Evolutionary conservation across 2,797 vertebrate species (phyloP).

Genomic region (Crypturellus tataupa): DNA sequence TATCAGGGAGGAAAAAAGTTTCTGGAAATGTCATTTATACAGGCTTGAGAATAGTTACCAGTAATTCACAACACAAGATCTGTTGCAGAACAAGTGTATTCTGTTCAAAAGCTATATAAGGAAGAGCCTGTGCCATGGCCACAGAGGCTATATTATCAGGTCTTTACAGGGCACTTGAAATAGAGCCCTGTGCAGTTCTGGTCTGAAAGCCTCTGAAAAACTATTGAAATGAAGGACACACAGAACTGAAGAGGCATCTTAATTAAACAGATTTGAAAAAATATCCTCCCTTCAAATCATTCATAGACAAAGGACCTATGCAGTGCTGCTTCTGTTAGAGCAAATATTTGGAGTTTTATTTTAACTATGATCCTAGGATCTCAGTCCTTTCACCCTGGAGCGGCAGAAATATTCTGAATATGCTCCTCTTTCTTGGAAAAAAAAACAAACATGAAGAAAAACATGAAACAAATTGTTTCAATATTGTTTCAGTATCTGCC

Average conservation of each 20-base stretch:
- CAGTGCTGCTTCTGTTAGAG: background rate
- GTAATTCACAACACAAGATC: constrained; percentile 60
- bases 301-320: background rate
- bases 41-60: constrained; percentile 54
- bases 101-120: constrained; percentile 70
- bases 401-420: background rate
- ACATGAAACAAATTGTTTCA: background rate
- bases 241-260: constrained; percentile 70
- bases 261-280: constrained; percentile 71
- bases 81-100: constrained; percentile 64
- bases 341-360: background rate
- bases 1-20: constrained; percentile 74
- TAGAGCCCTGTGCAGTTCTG: constrained; percentile 53
- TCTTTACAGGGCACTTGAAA: constrained; percentile 63
- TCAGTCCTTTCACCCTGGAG: background rate
- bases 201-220: constrained; percentile 58
- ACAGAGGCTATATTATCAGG: constrained; percentile 69
- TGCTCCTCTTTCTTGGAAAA: background rate
- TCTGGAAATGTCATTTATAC: constrained; percentile 70
- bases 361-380: background rate
- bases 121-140: constrained; percentile 57
- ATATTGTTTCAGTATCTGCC: background rate
- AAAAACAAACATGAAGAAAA: background rate
- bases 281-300: constrained; percentile 28
- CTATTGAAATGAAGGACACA: constrained; percentile 52